These are phyloP conservation scores for Microctenopoma lineatum DNA, from an alignment of 2,797 vertebrate species.

Conservation along the genomic window DNA sequence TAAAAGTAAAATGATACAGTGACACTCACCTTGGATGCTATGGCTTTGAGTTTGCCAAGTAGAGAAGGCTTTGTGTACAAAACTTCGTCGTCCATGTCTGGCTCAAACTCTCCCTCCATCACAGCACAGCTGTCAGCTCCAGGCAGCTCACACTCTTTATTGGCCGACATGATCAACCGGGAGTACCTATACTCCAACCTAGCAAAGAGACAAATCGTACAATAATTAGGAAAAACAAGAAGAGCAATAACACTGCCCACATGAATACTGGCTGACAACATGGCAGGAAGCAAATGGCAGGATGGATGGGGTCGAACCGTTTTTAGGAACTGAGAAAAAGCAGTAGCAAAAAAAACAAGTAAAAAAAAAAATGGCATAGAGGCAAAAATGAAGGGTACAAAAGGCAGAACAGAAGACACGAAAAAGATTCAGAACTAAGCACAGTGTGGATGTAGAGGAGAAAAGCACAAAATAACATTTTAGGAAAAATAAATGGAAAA, in stretches of 20 bases:
- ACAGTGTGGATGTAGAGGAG: background rate
- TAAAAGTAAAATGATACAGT: background rate
- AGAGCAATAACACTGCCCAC: background rate
- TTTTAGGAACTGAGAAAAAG: background rate
- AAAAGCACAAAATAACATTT: background rate
- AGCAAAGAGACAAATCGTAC: conserved; percentile 33
- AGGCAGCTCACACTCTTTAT: conserved; percentile 95
- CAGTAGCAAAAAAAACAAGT: background rate
- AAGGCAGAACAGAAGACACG: background rate
- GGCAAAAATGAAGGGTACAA: too few relatives aligned
- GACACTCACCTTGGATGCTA: conserved; percentile 92
- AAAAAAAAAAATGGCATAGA: background rate
- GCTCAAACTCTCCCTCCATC: conserved; percentile 95
- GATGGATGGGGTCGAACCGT: conserved; percentile 1
- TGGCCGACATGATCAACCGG: conserved; percentile 94
- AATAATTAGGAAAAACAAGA: conserved; percentile 26
- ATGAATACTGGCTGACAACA: conserved; percentile 15
- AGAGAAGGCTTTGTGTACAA: conserved; percentile 94
- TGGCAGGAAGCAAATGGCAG: background rate
- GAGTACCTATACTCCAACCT: conserved; percentile 98
- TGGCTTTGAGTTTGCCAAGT: conserved; percentile 93
- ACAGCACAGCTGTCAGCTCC: conserved; percentile 97
- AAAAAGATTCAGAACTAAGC: background rate
- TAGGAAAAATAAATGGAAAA: background rate
- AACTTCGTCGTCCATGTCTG: conserved; percentile 90